phyloP scores from a whole-genome alignment of 2,888 invertebrate genomes.

The Branchipolynoe longqiensis region DNA sequence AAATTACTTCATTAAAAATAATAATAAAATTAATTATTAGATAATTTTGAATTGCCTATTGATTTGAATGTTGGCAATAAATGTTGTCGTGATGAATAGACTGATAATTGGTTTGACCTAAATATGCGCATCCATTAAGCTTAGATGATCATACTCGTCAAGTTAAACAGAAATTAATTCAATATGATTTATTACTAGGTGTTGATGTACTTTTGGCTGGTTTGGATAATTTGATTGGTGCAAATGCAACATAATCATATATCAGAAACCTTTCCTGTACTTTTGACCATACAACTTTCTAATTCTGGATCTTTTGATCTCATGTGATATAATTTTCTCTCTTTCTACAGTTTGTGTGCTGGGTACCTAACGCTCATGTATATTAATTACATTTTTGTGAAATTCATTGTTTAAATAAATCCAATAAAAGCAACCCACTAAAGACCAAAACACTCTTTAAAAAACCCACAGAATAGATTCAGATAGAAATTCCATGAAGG shows the following conservation, averaged over 20 bases:
- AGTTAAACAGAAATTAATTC: neutral
- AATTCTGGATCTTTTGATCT: slow-evolving; percentile 11
- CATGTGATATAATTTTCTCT: slow-evolving; percentile 14
- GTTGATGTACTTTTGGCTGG: slow-evolving; percentile 34
- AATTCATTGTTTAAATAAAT: no score
- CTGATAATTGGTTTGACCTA: slow-evolving; percentile 23
- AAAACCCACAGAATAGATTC: no score
- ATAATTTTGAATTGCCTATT: no score
- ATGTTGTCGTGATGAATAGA: no score
- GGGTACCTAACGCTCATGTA: slow-evolving; percentile 11
- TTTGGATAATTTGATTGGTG: neutral
- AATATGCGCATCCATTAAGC: neutral
- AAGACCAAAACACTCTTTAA: no score
- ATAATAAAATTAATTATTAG: no score
- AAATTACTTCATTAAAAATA: no score
- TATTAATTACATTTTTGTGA: no score
- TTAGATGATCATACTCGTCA: slow-evolving; percentile 3
- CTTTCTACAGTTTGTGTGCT: neutral
- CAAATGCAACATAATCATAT: no score
- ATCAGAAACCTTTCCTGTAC: neutral
- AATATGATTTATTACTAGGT: neutral
- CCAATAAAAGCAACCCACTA: no score
- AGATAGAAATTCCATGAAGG: no score
- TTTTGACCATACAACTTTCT: slow-evolving; percentile 22
- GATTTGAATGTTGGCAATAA: no score